Base-by-base conservation (phyloP, 1,140 invertebrate species). In the Agrypnia vestita region DNA sequence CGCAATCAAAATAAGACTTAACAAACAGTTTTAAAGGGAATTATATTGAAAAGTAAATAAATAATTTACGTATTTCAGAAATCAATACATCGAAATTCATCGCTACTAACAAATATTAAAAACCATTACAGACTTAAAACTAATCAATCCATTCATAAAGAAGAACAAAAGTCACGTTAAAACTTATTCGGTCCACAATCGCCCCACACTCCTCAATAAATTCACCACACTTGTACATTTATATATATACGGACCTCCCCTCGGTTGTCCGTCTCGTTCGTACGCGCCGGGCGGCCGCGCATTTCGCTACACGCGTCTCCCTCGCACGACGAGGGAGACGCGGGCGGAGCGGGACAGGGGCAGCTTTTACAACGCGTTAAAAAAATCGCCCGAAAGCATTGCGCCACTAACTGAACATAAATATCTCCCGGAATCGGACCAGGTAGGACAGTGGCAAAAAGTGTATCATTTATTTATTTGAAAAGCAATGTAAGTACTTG, bases 321-420 rank as follows among this genome's bases (percentile, higher is more conserved):
- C 19, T 80, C 74, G 73, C 80, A 49, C 80, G 46, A 47, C 78
- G 67, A 62, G 73, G 71, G 76, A 82, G 76, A 49, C 76, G 64
- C 71, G 67, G 76, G 75, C 76, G 75, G 77, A 64, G 80, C 79
- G 73, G 73, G 78, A 55, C 75, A 82, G 73, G 73, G 78, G 64
- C 75, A 82, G 79, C 78, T 82, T 69, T 82, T 80, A 82, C 81
- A 82, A 73, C 78, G 81, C 73, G 81, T 75, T 82, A 79, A 82
- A 82, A 82, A 82, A 82, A 80, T 71, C 62, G 64, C 78, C 78
- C 43, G 71, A 79, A 76, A 82, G 51, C 73, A 75, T 75, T 55
- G 55, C 72, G 72, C 51, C 72, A 46, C 72, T 75, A 75, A 75
- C 53, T 75, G 72, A 75, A 75, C 53, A 55, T 75, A 75, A 75